Conservation (phyloP, 2,888 invertebrate species). For the Danaus chrysippus region DNA sequence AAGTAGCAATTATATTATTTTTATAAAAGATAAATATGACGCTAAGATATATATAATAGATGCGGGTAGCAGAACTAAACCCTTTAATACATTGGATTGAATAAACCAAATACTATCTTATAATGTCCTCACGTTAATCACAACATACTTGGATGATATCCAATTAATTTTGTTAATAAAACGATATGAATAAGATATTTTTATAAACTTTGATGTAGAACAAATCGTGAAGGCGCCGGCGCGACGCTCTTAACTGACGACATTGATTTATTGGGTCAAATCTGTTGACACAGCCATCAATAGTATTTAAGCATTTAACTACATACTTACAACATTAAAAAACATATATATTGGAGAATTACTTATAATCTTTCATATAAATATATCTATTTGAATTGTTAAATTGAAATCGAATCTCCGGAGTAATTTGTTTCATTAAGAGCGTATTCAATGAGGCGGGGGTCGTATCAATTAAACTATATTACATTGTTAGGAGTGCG, state of each 20-base stretch:
- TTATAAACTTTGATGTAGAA: no score
- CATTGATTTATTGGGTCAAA: no score
- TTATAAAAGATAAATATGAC: conserved; percentile 61
- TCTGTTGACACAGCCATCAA: no score
- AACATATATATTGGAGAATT: conserved; percentile 7
- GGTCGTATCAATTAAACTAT: conserved; percentile 74
- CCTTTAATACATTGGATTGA: conserved; percentile 52
- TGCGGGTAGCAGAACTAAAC: conserved; percentile 72
- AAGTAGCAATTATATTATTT: conserved; percentile 73
- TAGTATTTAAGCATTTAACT: no score
- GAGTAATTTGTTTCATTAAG: conserved; percentile 40
- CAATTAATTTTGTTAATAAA: no score
- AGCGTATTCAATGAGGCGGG: conserved; percentile 51
- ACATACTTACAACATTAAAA: no score
- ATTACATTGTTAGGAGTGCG: conserved; percentile 66
- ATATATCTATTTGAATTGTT: neutral
- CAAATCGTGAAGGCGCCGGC: no score
- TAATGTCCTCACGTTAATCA: neutral
- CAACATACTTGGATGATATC: no score
- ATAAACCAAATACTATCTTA: conserved; percentile 13
- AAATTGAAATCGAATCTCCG: conserved; percentile 13
- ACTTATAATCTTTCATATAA: no score
- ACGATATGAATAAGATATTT: no score
- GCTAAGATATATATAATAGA: conserved; percentile 39
- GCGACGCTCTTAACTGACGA: no score